Evolutionary conservation across 2,113 vertebrate genomes (phyloP), one percentile per base, ranked within the genome.

Genomic region (Austrofundulus limnaeus): DNA sequence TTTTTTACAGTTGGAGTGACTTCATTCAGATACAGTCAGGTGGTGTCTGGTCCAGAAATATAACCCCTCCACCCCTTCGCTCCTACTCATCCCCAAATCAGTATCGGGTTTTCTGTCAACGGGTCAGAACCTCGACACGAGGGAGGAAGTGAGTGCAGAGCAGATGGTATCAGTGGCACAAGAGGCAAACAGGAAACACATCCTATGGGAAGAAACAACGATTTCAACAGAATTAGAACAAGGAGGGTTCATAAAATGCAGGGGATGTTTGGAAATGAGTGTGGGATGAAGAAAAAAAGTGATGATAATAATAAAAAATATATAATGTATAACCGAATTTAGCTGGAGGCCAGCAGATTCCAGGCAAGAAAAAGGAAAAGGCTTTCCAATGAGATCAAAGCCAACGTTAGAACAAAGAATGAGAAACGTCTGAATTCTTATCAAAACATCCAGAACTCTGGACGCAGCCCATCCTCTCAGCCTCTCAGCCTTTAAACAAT

Each of bases 121-220:
- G 39, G 45, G 60, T 56, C 72, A 77, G 66, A 78, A 76, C 42
- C 62, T 13, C 68, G 68, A 57, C 55, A 42, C 1, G 50, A 70
- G 71, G 55, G 70, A 81, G 76, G 74, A 85, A 66, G 68, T 50
- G 75, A 78, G 68, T 34, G 55, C 62, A 47, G 59, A 60, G 42
- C 66, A 64, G 85, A 90, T 87, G 75, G 54, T 88, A 88, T 91
- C 83, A 70, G 55, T 57, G 73, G 80, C 77, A 59, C 38, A 4
- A 47, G 64, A 68, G 48, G 49, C 61, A 90, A 77, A 86, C 85
- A 90, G 89, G 89, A 92, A 91, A 83, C 55, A 9, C 72, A 83
- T 91, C 80, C 80, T 73, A 21, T 62, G 52, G 38, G 62, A 59
- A 61, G 28, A 69, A 80, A 61, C 47, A 31, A 51, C 41, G 13